Evolutionary conservation across 2,113 vertebrate genomes (phyloP).

Genomic region (Butorides virescens): DNA sequence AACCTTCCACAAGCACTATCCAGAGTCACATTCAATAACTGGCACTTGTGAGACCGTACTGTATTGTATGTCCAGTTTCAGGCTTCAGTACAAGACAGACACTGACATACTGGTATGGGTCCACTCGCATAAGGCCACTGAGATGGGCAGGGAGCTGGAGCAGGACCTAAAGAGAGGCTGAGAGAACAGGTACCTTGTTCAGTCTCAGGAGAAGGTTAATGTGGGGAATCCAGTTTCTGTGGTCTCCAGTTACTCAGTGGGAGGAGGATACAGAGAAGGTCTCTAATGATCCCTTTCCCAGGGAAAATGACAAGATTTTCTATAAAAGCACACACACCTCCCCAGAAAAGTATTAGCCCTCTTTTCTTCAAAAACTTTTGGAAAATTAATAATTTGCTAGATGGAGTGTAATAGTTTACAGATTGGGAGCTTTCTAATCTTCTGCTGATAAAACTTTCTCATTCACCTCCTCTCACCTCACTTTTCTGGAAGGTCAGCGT

Average conservation of each 20-base stretch:
- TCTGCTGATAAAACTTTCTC: neutral
- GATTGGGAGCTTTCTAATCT: neutral
- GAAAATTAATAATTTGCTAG: neutral
- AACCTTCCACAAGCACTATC: neutral
- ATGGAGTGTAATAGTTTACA: neutral
- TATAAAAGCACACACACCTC: neutral
- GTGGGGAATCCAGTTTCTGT: neutral
- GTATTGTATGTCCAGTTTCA: neutral
- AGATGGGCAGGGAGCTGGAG: neutral
- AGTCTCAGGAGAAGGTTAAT: neutral
- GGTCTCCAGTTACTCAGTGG: neutral
- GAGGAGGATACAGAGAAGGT: neutral
- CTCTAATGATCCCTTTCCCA: neutral
- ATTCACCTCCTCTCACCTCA: neutral
- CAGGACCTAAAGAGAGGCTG: neutral
- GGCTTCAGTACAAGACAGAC: neutral
- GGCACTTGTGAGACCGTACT: neutral
- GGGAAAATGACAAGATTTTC: neutral
- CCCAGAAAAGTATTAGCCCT: neutral
- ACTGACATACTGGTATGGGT: neutral
- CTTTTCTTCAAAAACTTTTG: neutral
- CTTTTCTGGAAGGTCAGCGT: neutral
- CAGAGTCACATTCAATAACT: neutral
- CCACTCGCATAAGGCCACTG: accelerated
- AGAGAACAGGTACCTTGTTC: neutral